phyloP scores from a whole-genome alignment of 1,140 invertebrate genomes.

The Drosophila ambigua region DNA sequence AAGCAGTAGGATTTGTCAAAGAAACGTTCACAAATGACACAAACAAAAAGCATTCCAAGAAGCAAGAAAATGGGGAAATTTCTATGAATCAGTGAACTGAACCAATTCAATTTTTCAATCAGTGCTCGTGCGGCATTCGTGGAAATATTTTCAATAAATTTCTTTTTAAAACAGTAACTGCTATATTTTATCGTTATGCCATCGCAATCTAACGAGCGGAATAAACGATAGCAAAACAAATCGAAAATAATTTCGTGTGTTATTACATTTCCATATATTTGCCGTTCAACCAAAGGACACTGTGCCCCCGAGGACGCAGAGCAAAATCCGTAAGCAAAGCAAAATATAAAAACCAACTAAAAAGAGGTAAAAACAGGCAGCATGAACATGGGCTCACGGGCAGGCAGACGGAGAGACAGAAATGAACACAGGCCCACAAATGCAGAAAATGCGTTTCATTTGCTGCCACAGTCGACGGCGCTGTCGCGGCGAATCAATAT shows the following conservation, averaged over 20 bases:
- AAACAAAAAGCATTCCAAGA: too few relatives aligned
- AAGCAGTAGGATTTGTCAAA: too few relatives aligned
- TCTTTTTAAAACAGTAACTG: too few relatives aligned
- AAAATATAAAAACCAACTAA: slow-evolving; percentile 11
- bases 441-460: slow-evolving; percentile 66
- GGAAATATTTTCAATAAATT: too few relatives aligned
- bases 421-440: slow-evolving; percentile 56
- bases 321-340: slow-evolving; percentile 16
- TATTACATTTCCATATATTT: neutral
- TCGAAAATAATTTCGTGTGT: neutral
- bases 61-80: neutral
- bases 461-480: neutral
- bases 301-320: neutral
- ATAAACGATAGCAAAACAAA: slow-evolving; percentile 15
- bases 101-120: slow-evolving; percentile 4
- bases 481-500: slow-evolving; percentile 66
- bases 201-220: neutral
- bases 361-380: slow-evolving; percentile 21
- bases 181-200: too few relatives aligned
- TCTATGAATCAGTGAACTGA: slow-evolving; percentile 6
- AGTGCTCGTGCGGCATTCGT: too few relatives aligned
- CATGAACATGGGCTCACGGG: slow-evolving; percentile 32
- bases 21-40: too few relatives aligned
- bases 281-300: neutral
- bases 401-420: slow-evolving; percentile 15